Base-by-base conservation (phyloP, 2,888 invertebrate species). In the Eupeodes latifasciatus region DNA sequence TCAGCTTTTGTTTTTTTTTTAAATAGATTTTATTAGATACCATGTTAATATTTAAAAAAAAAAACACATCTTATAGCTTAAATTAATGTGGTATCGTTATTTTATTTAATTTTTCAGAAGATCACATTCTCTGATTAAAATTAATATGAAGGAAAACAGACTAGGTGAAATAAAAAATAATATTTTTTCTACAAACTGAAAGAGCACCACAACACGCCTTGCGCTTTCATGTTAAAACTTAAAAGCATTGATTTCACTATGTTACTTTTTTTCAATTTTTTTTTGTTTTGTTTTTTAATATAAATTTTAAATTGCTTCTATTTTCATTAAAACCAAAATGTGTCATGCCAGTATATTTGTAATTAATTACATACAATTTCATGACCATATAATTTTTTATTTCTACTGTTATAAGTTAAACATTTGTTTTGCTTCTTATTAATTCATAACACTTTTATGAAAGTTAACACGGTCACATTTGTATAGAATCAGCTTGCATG, bases 101-200 rank as follows among this genome's bases (percentile, higher is more conserved):
- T 66, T 83, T 83, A 61, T 87, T 87, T 80, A 69, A 87, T 80
- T 83, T 87, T 87, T 83, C 87, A 87, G 87, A 87, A 83, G 87
- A 87, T 87, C 87, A 87, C 87, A 87, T 72, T 87, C 81, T 85
- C 87, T 87, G 87, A 87, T 87, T 87, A 80, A 80, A 82, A 87
- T 87, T 87, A 83, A 87, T 87, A 83, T 87, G 83, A 83, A 87
- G 87, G 86, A 83, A 40, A 81, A 83, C 76, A 77, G 49, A 82
- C 51, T 87, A 87, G 87, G 83, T 87, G 87, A 87, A 87, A 79
- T 80, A 67, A 36, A 77, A 72, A 61, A 47, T 49, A 34, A 53
- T 47, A 67, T 61, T 81, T 85, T 77, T 85, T 81, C 66, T 74
- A 76, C 51, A 51, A 71, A 47, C 75, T 81, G 66, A 75, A 75